Percentiles rank a stretch among this genome's conserved stretches.
These are phyloP conservation scores for Leptoteleia sp. DNA, from an alignment of 1,140 invertebrate genomes.

Conservation along the genomic window DNA sequence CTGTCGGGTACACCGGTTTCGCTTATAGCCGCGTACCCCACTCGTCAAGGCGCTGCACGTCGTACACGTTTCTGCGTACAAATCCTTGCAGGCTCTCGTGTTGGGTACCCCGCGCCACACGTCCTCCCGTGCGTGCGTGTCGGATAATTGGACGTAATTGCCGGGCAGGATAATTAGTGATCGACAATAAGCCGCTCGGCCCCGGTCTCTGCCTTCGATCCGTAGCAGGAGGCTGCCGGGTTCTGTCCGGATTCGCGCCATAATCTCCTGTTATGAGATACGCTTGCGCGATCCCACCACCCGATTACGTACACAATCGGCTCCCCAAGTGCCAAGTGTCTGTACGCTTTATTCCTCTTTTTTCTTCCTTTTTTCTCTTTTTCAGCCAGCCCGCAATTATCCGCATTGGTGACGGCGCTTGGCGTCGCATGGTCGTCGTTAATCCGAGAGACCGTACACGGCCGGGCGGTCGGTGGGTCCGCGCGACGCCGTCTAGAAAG, in stretches of 20 bases:
- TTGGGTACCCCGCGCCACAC: slow-evolving; percentile 37
- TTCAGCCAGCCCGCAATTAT: too few species aligned
- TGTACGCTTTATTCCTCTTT: slow-evolving; percentile 19
- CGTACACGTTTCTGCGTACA: slow-evolving; percentile 19
- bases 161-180: slow-evolving; percentile 78
- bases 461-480: too few species aligned
- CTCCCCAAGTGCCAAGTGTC: slow-evolving; percentile 30
- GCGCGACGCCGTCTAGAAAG: neutral
- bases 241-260: slow-evolving; percentile 34
- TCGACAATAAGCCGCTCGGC: slow-evolving; percentile 76
- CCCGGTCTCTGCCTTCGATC: slow-evolving; percentile 40
- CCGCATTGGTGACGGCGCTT: too few species aligned
- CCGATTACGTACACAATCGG: slow-evolving; percentile 9
- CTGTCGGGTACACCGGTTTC: slow-evolving; percentile 81
- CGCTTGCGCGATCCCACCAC: slow-evolving; percentile 4
- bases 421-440: too few species aligned
- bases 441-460: too few species aligned
- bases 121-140: slow-evolving; percentile 73
- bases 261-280: slow-evolving; percentile 19
- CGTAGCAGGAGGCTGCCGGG: slow-evolving; percentile 28
- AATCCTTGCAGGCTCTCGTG: slow-evolving; percentile 16
- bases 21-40: slow-evolving; percentile 66
- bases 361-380: too few species aligned
- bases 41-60: slow-evolving; percentile 23
- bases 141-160: slow-evolving; percentile 79